Conservation (phyloP, 2,113 vertebrate species). For the Orientallactaga bullata region DNA sequence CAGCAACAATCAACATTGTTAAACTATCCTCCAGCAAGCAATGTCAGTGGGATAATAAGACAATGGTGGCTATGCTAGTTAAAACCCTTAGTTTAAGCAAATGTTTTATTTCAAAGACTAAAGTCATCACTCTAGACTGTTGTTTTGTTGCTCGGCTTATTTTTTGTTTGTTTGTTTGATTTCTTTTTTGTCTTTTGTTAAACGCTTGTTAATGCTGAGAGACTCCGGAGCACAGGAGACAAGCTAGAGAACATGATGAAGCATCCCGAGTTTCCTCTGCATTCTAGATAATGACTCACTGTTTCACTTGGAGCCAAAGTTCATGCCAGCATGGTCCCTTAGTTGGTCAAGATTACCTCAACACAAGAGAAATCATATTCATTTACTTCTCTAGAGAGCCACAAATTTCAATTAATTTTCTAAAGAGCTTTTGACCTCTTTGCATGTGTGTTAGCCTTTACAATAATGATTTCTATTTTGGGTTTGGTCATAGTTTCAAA, state of each 20-base stretch:
- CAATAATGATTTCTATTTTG: conserved; percentile 71
- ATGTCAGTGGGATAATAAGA: not conserved
- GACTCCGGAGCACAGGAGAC: not conserved
- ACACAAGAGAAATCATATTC: conserved; percentile 49
- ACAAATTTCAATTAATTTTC: conserved; percentile 73
- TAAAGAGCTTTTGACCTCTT: conserved; percentile 66
- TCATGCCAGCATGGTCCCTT: conserved; percentile 18
- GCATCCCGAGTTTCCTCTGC: conserved; percentile 2
- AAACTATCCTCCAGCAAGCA: not conserved
- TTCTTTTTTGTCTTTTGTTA: not conserved
- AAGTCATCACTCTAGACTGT: not conserved
- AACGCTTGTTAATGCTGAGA: not conserved
- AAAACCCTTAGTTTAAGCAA: not conserved
- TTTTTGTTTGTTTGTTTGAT: not conserved
- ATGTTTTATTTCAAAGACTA: not conserved
- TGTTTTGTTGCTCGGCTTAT: not conserved
- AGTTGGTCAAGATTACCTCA: conserved; percentile 44
- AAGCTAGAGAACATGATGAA: not conserved
- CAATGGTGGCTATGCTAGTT: not conserved
- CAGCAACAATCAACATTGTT: not conserved
- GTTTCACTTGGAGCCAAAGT: conserved; percentile 47
- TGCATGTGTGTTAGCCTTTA: conserved; percentile 30
- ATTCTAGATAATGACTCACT: not conserved
- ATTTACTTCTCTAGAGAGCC: conserved; percentile 67
- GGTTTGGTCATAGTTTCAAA: conserved; percentile 56